Evolutionary conservation across 2,797 vertebrate species (phyloP), one percentile per base, ranked within the genome.

Genomic region (Fundulus diaphanus): DNA sequence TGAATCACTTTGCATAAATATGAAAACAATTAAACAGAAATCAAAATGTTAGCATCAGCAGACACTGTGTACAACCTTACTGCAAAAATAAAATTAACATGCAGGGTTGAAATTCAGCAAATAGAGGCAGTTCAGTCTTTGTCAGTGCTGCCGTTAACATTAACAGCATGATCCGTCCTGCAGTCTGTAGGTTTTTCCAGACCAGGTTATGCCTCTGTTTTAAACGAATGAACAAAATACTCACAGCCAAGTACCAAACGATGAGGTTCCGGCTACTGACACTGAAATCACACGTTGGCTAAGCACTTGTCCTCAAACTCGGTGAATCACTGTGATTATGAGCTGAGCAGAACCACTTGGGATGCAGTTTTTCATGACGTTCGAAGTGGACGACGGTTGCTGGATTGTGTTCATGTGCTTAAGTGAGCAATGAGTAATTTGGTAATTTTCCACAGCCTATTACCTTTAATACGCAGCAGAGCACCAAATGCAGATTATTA

Each of bases 231-330:
- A 49, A 49, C 20, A 0, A 0, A 49, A 49, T 22, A 20, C 48
- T 49, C 20, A 49, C 48, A 49, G 15, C 2, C 4, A 61, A 74
- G 56, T 81, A 27, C 72, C 52, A 69, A 5, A 71, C 51, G 66
- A 61, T 54, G 52, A 49, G 20, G 61, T 63, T 46, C 40, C 1
- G 29, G 33, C 68, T 13, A 13, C 44, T 13, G 11, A 46, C 44
- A 46, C 44, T 13, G 44, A 46, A 46, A 46, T 46, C 8, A 42
- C 8, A 42, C 11, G 42, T 42, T 42, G 8, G 42, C 6, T 42
- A 42, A 42, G 42, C 42, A 42, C 5, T 7, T 6, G 44, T 46
- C 44, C 44, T 13, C 15, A 46, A 15, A 46, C 11, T 46, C 11
- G 1, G 44, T 13, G 44, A 46, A 46, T 46, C 44, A 11, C 44